Base-by-base conservation (phyloP, 2,797 vertebrate genomes). In the Tadarida brasiliensis region DNA sequence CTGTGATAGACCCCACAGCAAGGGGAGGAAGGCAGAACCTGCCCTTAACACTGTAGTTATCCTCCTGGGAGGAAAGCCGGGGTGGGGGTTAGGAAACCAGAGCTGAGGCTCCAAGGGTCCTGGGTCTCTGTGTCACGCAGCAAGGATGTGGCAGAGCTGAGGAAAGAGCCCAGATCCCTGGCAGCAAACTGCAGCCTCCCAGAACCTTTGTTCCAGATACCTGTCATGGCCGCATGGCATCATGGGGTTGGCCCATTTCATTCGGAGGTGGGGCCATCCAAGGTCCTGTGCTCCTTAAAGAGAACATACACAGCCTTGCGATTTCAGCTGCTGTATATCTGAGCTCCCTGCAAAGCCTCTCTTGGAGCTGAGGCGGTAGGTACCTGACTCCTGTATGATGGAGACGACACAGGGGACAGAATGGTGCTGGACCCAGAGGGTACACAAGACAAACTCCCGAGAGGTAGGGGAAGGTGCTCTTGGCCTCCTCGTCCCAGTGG, bases 401-500 rank as follows among this genome's bases (percentile, higher is more conserved):
- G 33, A 24, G 56, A 15, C 3, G 17, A 1, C 8, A 4, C 28
- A 85, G 78, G 11, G 20, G 10, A 61, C 54, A 67, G 44, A 59
- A 47, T 2, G 8, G 19, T 15, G 20, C 54, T 39, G n/a, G 12
- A 61, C 44, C n/a, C 47, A 16, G 35, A 59, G 11, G n/a, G 7
- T 24, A 3, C 35, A 47, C 20, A 22, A 5, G 44, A 12, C 5
- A 20, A 1, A 30, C 5, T 63, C 47, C 33, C 1, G 2, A 73
- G 59, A 70, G 28, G 63, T 2, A 3, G 24, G 35, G 15, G 56
- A 5, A 68, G 14, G 2, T 9, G 11, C n/a, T 87, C 28, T 16
- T 81, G 59, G 35, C 8, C 12, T 30, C 56, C 28, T 51, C 1
- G 56, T 28, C 65, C n/a, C 0, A 0, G 1, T 2, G 1, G 11